phyloP scores from a whole-genome alignment of 2,888 invertebrate genomes.

The Fabriciana adippe region DNA sequence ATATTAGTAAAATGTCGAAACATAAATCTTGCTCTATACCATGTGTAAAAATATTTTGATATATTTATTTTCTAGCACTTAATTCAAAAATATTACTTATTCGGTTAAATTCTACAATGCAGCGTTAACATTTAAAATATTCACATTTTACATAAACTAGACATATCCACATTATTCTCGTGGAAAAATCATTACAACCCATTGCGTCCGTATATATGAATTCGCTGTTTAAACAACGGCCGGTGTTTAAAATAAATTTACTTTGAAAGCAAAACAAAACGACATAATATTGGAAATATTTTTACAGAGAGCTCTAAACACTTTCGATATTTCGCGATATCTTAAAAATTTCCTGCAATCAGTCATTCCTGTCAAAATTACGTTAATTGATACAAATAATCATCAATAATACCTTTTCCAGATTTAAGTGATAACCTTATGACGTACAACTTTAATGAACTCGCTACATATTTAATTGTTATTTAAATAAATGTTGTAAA shows the following conservation, averaged over 20 bases:
- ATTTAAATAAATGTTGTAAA: too few relatives aligned
- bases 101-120: too few relatives aligned
- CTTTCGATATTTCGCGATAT: neutral
- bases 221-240: slow-evolving; percentile 68
- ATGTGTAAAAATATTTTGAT: too few relatives aligned
- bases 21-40: too few relatives aligned
- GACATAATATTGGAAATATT: slow-evolving; percentile 33
- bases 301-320: slow-evolving; percentile 5
- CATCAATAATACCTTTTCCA: neutral
- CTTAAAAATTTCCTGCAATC: neutral
- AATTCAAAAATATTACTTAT: too few relatives aligned
- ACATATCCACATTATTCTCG: slow-evolving; percentile 55
- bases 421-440: slow-evolving; percentile 9
- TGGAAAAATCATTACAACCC: slow-evolving; percentile 66
- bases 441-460: neutral
- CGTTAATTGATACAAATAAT: slow-evolving; percentile 11
- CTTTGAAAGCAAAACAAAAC: slow-evolving; percentile 56
- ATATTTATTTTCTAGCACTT: too few relatives aligned
- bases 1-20: too few relatives aligned
- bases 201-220: slow-evolving; percentile 66
- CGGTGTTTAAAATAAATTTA: slow-evolving; percentile 67
- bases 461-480: neutral
- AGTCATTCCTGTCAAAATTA: slow-evolving; percentile 6
- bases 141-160: slow-evolving; percentile 11
- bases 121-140: too few relatives aligned